phyloP scores from a whole-genome alignment of 1,140 invertebrate species.

The Drosophila pectinifera region DNA sequence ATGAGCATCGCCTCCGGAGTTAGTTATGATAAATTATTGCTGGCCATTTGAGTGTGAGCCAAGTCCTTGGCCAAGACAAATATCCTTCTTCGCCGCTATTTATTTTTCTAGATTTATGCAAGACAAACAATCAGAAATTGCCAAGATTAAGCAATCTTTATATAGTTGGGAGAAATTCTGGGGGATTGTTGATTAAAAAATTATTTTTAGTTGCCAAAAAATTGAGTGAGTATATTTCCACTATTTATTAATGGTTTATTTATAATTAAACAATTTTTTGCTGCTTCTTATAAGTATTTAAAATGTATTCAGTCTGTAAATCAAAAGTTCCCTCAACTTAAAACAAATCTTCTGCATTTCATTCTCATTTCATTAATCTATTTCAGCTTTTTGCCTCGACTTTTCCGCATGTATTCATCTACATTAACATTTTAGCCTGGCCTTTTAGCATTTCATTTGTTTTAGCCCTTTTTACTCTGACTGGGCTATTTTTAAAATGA shows the following conservation, averaged over 20 bases:
- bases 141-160: conserved; percentile 27
- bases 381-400: conserved; percentile 19
- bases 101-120: conserved; percentile 41
- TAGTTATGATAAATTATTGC: conserved; percentile 62
- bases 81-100: conserved; percentile 13
- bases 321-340: not conserved
- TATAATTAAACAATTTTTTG: too few relatives aligned
- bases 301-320: not conserved
- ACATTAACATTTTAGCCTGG: conserved; percentile 54
- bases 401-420: conserved; percentile 36
- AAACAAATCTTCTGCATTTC: conserved; percentile 24
- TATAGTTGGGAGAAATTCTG: not conserved
- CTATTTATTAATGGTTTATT: not conserved
- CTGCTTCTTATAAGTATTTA: too few relatives aligned
- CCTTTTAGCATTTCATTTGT: conserved; percentile 44
- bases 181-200: conserved; percentile 30
- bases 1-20: conserved; percentile 62
- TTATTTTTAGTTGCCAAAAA: conserved; percentile 7
- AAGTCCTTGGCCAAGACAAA: conserved; percentile 49
- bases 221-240: not conserved
- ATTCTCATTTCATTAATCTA: conserved; percentile 42
- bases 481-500: conserved; percentile 61
- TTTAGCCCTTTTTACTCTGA: conserved; percentile 32
- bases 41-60: conserved; percentile 51
- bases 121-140: conserved; percentile 36